Evolutionary conservation across 64 coral and sea anemone genomes (phyloP).

Genomic region (Stichodactyla helianthus): DNA sequence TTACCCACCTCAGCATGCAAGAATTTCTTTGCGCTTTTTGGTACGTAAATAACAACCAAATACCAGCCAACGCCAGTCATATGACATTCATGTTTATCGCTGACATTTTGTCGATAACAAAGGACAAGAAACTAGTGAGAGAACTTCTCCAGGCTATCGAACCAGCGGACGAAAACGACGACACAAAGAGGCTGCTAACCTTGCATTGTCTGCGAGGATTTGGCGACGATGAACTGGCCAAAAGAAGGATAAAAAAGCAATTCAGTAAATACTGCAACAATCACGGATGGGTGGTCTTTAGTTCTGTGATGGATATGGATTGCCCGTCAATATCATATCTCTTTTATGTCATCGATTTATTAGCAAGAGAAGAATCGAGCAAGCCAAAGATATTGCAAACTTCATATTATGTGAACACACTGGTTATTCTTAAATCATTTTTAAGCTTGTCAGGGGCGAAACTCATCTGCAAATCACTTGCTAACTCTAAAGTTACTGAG

Average conservation of each 20-base stretch:
- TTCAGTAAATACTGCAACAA: background rate
- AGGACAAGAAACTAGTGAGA: slow-evolving; percentile 3
- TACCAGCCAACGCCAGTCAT: background rate
- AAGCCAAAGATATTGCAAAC: background rate
- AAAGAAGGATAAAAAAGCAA: background rate
- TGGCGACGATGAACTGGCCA: background rate
- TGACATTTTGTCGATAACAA: slow-evolving; percentile 12
- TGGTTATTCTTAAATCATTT: background rate
- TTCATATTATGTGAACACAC: background rate
- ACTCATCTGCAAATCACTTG: background rate
- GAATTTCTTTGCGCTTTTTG: slow-evolving; percentile 17
- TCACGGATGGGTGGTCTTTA: background rate
- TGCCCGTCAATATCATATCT: background rate
- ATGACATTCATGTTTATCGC: slow-evolving; percentile 16
- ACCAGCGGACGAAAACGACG: background rate
- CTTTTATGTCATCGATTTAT: background rate
- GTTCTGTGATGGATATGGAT: background rate
- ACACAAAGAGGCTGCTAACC: background rate
- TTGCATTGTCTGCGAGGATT: background rate
- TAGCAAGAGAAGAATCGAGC: background rate
- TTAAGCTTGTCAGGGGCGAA: background rate
- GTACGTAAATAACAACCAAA: background rate
- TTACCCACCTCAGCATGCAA: slow-evolving; percentile 22
- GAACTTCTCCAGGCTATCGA: background rate
- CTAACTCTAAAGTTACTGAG: background rate